Evolutionary conservation across 1,140 invertebrate species (phyloP), one percentile per base, ranked within the genome.

Genomic region (Brachystomella parvula): DNA sequence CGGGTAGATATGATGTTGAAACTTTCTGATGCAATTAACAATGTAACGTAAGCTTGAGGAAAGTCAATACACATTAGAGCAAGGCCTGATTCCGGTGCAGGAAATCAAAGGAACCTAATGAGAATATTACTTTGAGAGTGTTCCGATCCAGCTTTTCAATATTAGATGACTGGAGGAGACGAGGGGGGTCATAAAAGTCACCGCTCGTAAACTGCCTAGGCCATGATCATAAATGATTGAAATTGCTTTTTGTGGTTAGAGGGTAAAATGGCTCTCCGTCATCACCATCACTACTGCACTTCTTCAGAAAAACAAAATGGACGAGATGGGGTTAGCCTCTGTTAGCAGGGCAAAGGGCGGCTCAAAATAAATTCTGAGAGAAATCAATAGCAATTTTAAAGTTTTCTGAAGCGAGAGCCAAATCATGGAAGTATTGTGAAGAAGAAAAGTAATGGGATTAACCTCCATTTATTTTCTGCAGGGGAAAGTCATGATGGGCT

Each of bases 381-480:
- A 53, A 53, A 53, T 53, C 49, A 53, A 53, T 53, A 53, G 12
- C 49, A 53, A 53, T 53, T 53, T 53, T 24, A 9, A 53, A 53
- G 49, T 53, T 53, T 53, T 53, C 24, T 53, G 49, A 53, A 53
- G 49, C 49, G 49, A 17, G 49, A 53, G 49, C 49, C 24, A 53
- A 53, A 53, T 53, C 49, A 53, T 24, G n/a, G n/a, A n/a, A 53
- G 15, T 53, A 53, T 53, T 53, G n/a, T n/a, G n/a, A n/a, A n/a
- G n/a, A n/a, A n/a, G 49, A 53, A 26, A 24, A 53, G 49, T 53
- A 53, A 53, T 53, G 49, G 3, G 49, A 53, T 53, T 53, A 53
- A 24, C 49, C 49, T 19, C 35, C 35, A 39, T 39, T 39, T 39
- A 9, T 6, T 6, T 39, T 39, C 19, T 19, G 35, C n/a, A n/a